phyloP scores from a whole-genome alignment of 2,888 invertebrate species.

The Griposia aprilina region DNA sequence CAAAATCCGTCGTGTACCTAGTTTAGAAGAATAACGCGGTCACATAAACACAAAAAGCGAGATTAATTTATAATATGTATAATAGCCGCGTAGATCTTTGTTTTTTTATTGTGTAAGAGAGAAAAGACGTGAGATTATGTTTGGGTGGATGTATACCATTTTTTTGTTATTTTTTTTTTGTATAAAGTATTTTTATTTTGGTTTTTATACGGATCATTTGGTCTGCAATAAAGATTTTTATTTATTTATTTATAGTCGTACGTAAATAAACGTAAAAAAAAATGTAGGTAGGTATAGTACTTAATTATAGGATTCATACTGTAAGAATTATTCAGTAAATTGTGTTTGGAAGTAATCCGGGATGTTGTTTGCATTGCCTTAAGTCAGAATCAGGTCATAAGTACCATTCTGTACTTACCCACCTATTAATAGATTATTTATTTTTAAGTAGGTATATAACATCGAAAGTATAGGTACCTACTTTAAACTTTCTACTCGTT shows the following conservation, averaged over 20 bases:
- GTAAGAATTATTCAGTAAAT: slow-evolving; percentile 12
- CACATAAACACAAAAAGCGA: not conserved
- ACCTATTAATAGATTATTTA: not conserved
- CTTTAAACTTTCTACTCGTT: not conserved
- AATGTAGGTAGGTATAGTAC: not conserved
- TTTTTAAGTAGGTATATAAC: no score
- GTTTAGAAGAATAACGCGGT: not conserved
- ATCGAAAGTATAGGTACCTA: not conserved
- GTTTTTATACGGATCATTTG: no score
- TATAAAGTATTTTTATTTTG: no score
- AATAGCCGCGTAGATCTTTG: no score
- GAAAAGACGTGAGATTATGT: no score
- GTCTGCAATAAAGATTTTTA: no score
- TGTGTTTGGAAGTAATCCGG: not conserved
- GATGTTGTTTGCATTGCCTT: slow-evolving; percentile 22
- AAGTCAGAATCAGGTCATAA: not conserved
- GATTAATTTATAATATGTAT: not conserved
- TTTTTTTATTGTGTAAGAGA: no score
- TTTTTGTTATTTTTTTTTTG: no score
- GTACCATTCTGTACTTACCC: not conserved
- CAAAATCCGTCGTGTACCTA: not conserved
- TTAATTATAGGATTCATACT: not conserved
- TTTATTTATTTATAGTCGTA: no score
- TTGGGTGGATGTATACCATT: no score
- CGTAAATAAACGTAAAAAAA: slow-evolving; percentile 44